Evolutionary conservation across 2,888 invertebrate species (phyloP).

Genomic region (Heteromurus nitidus): DNA sequence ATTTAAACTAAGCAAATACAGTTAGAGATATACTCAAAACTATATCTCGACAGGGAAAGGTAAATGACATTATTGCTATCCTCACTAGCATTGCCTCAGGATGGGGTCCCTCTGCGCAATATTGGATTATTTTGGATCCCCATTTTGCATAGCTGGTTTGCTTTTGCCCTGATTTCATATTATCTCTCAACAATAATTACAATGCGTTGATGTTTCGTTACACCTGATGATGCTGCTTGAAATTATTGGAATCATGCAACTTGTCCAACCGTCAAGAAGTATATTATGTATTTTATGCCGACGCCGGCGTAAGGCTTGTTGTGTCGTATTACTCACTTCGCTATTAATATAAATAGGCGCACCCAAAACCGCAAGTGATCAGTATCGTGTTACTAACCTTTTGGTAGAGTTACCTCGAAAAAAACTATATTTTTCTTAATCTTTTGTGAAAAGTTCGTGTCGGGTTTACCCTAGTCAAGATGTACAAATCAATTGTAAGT

Average conservation of each 20-base stretch:
- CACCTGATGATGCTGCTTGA: not conserved
- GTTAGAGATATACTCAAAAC: too few relatives aligned
- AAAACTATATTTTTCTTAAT: not conserved
- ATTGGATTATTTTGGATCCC: not conserved
- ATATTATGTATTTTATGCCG: not conserved
- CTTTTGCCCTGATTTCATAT: constrained; percentile 42
- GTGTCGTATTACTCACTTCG: not conserved
- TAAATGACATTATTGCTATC: too few relatives aligned
- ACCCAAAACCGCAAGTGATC: not conserved
- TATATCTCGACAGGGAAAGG: too few relatives aligned
- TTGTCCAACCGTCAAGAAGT: not conserved
- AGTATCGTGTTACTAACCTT: constrained; percentile 11
- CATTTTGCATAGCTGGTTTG: not conserved
- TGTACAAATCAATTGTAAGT: constrained; percentile 56
- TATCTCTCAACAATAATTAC: too few relatives aligned
- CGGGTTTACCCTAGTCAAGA: constrained; percentile 24
- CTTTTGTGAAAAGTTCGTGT: not conserved
- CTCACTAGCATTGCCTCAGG: too few relatives aligned
- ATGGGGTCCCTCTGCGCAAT: too few relatives aligned
- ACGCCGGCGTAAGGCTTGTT: not conserved
- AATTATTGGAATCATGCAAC: not conserved
- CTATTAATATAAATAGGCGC: constrained; percentile 35
- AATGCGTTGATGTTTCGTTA: too few relatives aligned
- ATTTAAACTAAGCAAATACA: too few relatives aligned
- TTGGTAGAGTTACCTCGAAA: not conserved